phyloP scores from a whole-genome alignment of 2,113 vertebrate species.

The Ariopsis seemanni region DNA sequence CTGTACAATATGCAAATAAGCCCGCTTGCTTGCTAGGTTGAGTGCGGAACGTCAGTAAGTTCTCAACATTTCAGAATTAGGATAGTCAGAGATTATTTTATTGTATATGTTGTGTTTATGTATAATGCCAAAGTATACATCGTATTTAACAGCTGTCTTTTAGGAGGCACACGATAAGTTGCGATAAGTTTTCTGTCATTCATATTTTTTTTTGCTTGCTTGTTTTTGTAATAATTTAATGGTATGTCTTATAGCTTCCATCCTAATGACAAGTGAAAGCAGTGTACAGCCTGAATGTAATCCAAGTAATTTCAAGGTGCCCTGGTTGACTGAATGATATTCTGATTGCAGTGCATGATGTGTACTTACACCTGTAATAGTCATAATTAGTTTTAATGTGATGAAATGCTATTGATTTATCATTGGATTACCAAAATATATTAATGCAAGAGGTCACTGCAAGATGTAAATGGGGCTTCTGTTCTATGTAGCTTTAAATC shows the following conservation, averaged over 20 bases:
- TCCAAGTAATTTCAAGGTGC: background rate
- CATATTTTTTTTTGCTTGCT: background rate
- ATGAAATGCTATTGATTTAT: background rate
- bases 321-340: background rate
- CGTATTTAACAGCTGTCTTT: background rate
- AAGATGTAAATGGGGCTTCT: background rate
- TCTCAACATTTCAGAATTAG: background rate
- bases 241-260: background rate
- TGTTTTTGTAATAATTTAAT: background rate
- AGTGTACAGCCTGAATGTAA: background rate
- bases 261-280: background rate
- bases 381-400: background rate
- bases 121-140: background rate
- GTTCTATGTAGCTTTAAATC: conserved; percentile 28
- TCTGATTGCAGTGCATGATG: background rate
- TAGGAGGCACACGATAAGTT: background rate
- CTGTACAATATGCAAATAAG: background rate
- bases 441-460: background rate
- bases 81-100: background rate
- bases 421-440: background rate
- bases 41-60: background rate
- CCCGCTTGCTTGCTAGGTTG: background rate
- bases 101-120: background rate
- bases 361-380: background rate
- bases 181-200: background rate